Evolutionary conservation across 2,888 invertebrate genomes (phyloP).

Genomic region (Hedychridium roseum): DNA sequence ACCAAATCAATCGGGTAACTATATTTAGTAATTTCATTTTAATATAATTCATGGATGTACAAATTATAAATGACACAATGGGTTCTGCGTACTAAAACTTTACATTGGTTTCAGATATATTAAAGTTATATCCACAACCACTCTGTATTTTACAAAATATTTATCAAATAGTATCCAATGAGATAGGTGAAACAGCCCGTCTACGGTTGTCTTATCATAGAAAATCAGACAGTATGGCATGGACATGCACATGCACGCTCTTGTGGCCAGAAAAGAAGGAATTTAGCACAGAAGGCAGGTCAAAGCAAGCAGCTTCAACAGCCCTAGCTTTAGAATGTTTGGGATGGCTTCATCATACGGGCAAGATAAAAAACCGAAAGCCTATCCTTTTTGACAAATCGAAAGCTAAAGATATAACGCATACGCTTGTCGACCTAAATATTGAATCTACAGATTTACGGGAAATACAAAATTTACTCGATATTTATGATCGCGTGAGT

Average conservation of each 20-base stretch:
- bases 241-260: constrained; percentile 68
- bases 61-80: too few species aligned
- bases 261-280: constrained; percentile 69
- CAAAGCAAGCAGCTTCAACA: constrained; percentile 68
- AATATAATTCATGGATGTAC: too few species aligned
- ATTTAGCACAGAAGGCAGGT: constrained; percentile 66
- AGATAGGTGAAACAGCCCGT: constrained; percentile 61
- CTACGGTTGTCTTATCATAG: constrained; percentile 17
- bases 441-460: constrained; percentile 60
- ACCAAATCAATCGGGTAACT: not conserved
- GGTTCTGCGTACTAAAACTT: too few species aligned
- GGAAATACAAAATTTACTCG: constrained; percentile 63
- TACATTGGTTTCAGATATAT: constrained; percentile 30
- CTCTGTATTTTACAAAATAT: constrained; percentile 66
- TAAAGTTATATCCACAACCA: constrained; percentile 65
- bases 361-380: constrained; percentile 64
- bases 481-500: constrained; percentile 63
- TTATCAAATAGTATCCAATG: constrained; percentile 62
- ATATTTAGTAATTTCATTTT: not conserved
- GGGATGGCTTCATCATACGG: constrained; percentile 66
- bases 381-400: constrained; percentile 66
- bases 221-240: constrained; percentile 51
- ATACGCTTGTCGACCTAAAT: constrained; percentile 51
- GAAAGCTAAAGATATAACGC: constrained; percentile 59
- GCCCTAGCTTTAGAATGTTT: constrained; percentile 68